Evolutionary conservation across 1,140 invertebrate species (phyloP).

Genomic region (Drosophila malerkotliana): DNA sequence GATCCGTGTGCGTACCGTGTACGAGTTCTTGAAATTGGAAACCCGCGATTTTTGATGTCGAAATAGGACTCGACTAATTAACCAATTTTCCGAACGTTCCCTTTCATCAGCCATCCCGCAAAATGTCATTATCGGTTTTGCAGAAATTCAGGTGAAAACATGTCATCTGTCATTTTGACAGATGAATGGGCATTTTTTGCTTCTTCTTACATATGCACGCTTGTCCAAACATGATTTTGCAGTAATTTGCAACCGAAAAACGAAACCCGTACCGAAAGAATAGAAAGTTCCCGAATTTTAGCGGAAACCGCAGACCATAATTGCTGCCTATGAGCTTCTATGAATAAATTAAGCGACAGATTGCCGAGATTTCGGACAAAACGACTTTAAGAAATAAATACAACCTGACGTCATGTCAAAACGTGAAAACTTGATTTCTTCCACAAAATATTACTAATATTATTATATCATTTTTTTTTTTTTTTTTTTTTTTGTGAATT

Average conservation of each 20-base stretch:
- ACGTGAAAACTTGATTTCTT: slow-evolving; percentile 54
- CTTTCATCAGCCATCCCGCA: background rate
- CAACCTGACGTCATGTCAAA: slow-evolving; percentile 66
- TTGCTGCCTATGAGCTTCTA: slow-evolving; percentile 7
- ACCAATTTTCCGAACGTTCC: background rate
- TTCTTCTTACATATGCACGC: slow-evolving; percentile 2
- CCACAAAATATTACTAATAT: background rate
- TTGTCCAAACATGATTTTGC: no score
- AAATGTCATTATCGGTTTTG: background rate
- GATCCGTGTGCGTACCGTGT: no score
- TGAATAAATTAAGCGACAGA: slow-evolving; percentile 23
- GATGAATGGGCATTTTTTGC: background rate
- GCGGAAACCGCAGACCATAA: slow-evolving; percentile 38
- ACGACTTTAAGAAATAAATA: slow-evolving; percentile 13
- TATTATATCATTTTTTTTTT: background rate
- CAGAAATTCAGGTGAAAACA: slow-evolving; percentile 4
- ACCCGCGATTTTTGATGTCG: slow-evolving; percentile 27
- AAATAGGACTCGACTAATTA: slow-evolving; percentile 2
- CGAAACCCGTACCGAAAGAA: no score
- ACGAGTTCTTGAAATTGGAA: slow-evolving; percentile 10
- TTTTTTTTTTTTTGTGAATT: background rate
- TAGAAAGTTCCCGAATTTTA: slow-evolving; percentile 15
- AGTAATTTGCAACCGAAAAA: no score
- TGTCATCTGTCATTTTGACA: no score
- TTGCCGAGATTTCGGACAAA: slow-evolving; percentile 9